A percentile compares a stretch with the other conserved stretches of the same genome.
Conservation (phyloP, 2,888 invertebrate species). For the Idaea biselata region DNA sequence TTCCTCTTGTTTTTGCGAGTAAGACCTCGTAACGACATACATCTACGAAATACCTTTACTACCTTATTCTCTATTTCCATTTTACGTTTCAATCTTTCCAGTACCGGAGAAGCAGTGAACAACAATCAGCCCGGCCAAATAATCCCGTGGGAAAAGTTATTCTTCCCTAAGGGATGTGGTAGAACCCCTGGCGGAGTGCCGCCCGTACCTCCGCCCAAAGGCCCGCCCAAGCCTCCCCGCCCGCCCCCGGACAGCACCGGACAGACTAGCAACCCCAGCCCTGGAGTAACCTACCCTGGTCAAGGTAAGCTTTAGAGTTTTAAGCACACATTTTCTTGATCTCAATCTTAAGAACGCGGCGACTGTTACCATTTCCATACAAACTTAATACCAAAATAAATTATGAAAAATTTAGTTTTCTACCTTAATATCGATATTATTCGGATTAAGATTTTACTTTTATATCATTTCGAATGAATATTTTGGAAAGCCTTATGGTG, state of each 20-base stretch:
- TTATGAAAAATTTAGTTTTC: too few species aligned
- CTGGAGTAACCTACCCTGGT: constrained; percentile 56
- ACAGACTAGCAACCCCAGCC: constrained; percentile 61
- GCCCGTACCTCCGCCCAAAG: constrained; percentile 55
- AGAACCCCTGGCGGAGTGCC: constrained; percentile 74
- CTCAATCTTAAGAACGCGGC: too few species aligned
- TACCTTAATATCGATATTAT: too few species aligned
- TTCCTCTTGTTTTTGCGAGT: too few species aligned
- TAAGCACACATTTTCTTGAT: too few species aligned
- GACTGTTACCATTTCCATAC: too few species aligned
- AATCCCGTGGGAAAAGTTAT: constrained; percentile 84
- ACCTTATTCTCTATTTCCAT: constrained; percentile 13
- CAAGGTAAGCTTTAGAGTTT: constrained; percentile 13
- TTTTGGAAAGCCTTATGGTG: too few species aligned
- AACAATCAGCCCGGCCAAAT: constrained; percentile 69
- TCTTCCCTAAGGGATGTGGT: constrained; percentile 87
- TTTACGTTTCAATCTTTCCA: constrained; percentile 16
- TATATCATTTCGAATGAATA: too few species aligned
- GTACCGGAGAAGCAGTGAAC: constrained; percentile 42
- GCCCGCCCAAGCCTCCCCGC: constrained; percentile 43
- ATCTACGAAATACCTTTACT: not conserved
- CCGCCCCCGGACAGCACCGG: constrained; percentile 63
- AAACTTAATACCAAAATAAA: too few species aligned
- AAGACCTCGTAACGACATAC: not conserved
- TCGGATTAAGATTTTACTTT: too few species aligned